These are phyloP conservation scores for Otolemur crassicaudatus DNA, from an alignment of 2,797 vertebrate species.

Conservation along the genomic window DNA sequence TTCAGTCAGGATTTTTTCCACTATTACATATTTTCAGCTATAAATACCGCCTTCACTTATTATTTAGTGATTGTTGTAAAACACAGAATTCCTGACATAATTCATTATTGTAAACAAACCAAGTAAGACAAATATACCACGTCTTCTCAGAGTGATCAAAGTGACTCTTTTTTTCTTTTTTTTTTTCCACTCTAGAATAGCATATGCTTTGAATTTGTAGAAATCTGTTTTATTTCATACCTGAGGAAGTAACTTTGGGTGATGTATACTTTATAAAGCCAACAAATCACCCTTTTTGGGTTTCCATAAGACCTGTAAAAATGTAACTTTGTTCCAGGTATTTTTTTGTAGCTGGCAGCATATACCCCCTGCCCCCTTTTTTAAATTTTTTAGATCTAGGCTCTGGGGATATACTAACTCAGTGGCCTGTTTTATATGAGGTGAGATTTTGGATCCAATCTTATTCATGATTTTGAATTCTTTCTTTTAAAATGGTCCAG, in stretches of 20 bases:
- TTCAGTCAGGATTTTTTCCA: not conserved
- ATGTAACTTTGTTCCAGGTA: constrained; percentile 59
- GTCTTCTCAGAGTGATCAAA: not conserved
- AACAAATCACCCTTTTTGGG: not conserved
- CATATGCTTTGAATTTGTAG: constrained; percentile 42
- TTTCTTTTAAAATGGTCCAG: constrained; percentile 63
- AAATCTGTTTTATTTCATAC: constrained; percentile 25
- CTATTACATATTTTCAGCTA: not conserved
- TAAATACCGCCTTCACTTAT: not conserved
- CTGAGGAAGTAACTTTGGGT: constrained; percentile 42
- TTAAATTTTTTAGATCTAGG: not conserved
- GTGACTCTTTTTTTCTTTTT: not conserved
- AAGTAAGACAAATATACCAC: not conserved
- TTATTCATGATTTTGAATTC: constrained; percentile 65
- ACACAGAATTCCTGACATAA: not conserved
- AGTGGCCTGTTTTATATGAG: constrained; percentile 68
- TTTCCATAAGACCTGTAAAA: constrained; percentile 66
- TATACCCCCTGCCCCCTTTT: not conserved
- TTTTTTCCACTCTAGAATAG: not conserved
- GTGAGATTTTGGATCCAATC: constrained; percentile 76
- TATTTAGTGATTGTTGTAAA: not conserved
- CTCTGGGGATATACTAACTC: constrained; percentile 31
- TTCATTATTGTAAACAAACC: not conserved
- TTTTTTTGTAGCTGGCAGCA: not conserved
- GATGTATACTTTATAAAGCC: constrained; percentile 52